phyloP scores from a whole-genome alignment of 2,113 vertebrate species.

The Acrocephalus kingi region DNA sequence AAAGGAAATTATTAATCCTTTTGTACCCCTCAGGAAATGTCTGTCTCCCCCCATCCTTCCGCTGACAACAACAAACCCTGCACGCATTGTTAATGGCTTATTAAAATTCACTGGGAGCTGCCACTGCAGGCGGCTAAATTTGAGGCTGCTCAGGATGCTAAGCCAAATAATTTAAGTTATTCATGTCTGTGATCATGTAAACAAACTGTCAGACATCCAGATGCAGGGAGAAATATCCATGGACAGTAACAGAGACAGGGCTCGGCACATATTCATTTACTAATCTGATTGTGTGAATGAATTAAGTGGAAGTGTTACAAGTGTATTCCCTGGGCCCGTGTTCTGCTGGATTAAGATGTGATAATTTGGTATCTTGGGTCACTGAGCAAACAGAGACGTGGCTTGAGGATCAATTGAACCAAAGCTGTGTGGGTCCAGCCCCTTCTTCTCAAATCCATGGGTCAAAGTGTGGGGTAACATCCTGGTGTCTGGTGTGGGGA shows the following conservation, averaged over 20 bases:
- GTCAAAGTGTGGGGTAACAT: neutral
- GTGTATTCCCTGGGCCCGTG: neutral
- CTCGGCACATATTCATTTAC: neutral
- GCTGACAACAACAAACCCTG: constrained; percentile 1
- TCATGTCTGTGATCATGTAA: constrained; percentile 40
- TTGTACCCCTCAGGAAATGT: neutral
- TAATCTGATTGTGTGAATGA: constrained; percentile 12
- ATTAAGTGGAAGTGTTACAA: neutral
- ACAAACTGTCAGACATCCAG: constrained; percentile 65
- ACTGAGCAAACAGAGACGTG: neutral
- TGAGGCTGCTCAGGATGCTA: constrained; percentile 39
- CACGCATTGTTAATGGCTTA: constrained; percentile 15
- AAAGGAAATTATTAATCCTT: neutral
- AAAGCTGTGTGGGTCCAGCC: neutral
- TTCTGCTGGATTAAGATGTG: neutral
- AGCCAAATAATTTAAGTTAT: constrained; percentile 60
- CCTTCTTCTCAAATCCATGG: neutral
- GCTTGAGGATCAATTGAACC: neutral
- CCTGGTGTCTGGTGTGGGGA: neutral
- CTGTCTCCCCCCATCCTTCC: neutral
- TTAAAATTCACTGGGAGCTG: constrained; percentile 61
- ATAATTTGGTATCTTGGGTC: neutral
- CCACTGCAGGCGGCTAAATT: constrained; percentile 51
- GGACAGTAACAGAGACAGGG: neutral
- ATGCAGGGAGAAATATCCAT: constrained; percentile 29